Evolutionary conservation across 2,888 invertebrate genomes (phyloP).

Genomic region (Charanyca ferruginea): DNA sequence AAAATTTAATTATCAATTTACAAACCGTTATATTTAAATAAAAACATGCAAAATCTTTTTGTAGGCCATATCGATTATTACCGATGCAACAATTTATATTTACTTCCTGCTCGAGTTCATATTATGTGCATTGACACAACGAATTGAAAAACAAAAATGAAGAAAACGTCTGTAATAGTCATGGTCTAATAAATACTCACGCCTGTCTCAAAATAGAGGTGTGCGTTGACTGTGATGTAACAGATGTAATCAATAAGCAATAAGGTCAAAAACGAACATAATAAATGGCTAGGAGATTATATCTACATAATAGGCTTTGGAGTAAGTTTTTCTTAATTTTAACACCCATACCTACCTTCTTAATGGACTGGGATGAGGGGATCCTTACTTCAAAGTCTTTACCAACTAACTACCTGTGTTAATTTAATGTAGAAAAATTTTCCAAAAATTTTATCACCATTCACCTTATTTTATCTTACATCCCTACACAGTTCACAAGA

Average conservation of each 20-base stretch:
- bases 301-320: too few relatives aligned
- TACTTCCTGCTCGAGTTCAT: constrained; percentile 36
- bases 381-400: too few relatives aligned
- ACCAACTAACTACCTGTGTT: too few relatives aligned
- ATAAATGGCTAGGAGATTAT: neutral
- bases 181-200: constrained; percentile 63
- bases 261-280: too few relatives aligned
- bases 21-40: neutral
- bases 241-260: neutral
- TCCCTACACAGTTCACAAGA: neutral
- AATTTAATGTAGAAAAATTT: too few relatives aligned
- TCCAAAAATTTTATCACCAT: too few relatives aligned
- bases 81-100: constrained; percentile 18
- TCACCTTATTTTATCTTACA: neutral
- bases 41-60: constrained; percentile 8
- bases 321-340: too few relatives aligned
- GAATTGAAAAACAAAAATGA: constrained; percentile 55
- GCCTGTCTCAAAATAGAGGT: constrained; percentile 42
- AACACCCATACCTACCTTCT: too few relatives aligned
- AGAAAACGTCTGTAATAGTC: constrained; percentile 44
- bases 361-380: too few relatives aligned
- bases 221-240: constrained; percentile 31
- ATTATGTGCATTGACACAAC: constrained; percentile 44
- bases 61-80: constrained; percentile 34
- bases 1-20: neutral